phyloP scores from a whole-genome alignment of 64 coral and sea anemone species.

The Pocillopora verrucosa region DNA sequence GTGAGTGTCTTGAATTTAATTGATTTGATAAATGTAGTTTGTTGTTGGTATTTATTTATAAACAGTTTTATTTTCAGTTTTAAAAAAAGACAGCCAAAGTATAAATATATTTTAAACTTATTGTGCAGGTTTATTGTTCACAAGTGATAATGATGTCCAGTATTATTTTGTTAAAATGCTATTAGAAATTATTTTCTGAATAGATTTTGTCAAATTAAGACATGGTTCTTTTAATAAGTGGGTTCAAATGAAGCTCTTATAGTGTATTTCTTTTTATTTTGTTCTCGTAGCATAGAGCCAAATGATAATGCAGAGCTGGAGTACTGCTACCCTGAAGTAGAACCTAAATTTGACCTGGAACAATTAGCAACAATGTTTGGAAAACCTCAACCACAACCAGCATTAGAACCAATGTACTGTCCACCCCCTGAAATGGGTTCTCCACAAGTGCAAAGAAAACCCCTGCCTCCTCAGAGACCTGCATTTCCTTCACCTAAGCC shows the following conservation, averaged over 20 bases:
- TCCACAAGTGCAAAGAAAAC: not conserved
- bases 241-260: not conserved
- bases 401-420: not conserved
- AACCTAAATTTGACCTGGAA: constrained; percentile 25
- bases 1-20: constrained; percentile 14
- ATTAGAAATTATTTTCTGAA: no score
- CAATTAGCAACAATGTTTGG: constrained; percentile 21
- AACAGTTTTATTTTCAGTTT: no score
- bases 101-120: no score
- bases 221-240: no score
- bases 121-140: no score
- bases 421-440: constrained; percentile 17
- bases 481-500: not conserved
- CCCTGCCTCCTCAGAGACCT: not conserved
- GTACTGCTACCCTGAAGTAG: constrained; percentile 36
- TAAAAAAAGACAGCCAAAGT: no score
- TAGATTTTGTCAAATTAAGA: no score
- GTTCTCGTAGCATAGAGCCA: not conserved
- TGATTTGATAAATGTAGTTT: no score
- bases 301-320: not conserved
- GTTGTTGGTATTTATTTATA: no score
- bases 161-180: no score
- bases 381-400: not conserved
- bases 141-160: no score
- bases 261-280: not conserved